Evolutionary conservation across 2,888 invertebrate species (phyloP).

Genomic region (Carterocephalus palaemon): DNA sequence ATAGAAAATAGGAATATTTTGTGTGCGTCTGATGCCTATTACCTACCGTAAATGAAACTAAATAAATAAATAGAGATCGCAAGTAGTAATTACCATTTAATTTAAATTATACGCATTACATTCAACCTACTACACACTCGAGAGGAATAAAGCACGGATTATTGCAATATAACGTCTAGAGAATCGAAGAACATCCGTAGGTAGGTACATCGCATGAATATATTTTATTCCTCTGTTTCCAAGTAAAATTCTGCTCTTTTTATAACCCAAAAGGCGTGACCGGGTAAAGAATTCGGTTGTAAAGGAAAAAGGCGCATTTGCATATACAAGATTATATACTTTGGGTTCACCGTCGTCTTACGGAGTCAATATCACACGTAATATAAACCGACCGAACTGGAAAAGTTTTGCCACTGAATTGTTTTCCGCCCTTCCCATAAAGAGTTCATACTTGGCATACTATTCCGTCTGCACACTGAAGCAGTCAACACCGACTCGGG

Average conservation of each 20-base stretch:
- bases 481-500: too few species aligned
- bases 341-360: constrained; percentile 49
- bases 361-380: constrained; percentile 67
- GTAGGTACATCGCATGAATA: constrained; percentile 45
- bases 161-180: constrained; percentile 25
- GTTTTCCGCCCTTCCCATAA: constrained; percentile 49
- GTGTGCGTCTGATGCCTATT: too few species aligned
- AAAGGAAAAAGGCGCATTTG: constrained; percentile 62
- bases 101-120: constrained; percentile 9
- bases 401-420: constrained; percentile 58
- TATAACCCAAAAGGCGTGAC: constrained; percentile 62
- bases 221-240: constrained; percentile 60
- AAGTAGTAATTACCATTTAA: not conserved
- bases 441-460: constrained; percentile 21
- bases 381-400: constrained; percentile 59
- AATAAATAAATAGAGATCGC: not conserved
- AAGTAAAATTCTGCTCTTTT: constrained; percentile 51
- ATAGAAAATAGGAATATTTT: too few species aligned
- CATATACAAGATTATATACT: constrained; percentile 69
- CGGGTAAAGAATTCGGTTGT: constrained; percentile 60
- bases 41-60: too few species aligned
- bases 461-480: not conserved
- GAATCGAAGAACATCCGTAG: constrained; percentile 22
- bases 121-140: not conserved
- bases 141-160: constrained; percentile 9